Percentiles rank a stretch among this genome's conserved stretches.
phyloP scores from a whole-genome alignment of 2,888 invertebrate species.

The Neoitamus cyanurus region DNA sequence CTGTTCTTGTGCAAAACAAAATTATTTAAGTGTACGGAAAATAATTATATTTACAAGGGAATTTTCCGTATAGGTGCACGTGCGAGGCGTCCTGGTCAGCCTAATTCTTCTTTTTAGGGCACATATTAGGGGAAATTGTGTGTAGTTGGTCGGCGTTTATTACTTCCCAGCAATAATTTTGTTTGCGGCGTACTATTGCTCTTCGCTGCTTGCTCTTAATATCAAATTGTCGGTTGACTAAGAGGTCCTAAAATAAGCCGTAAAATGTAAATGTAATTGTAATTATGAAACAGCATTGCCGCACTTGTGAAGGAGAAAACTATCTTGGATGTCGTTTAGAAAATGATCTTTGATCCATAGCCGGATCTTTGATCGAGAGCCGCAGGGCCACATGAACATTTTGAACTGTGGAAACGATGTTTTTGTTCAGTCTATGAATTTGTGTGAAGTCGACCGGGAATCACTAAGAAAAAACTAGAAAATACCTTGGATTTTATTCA shows the following conservation, averaged over 20 bases:
- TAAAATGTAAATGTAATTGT: background rate
- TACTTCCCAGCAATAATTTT: background rate
- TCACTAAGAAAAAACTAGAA: no score
- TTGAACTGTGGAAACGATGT: no score
- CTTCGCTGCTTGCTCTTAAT: background rate
- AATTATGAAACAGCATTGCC: background rate
- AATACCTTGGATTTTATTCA: no score
- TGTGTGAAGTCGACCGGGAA: no score
- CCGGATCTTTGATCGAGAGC: no score
- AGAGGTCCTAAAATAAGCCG: background rate
- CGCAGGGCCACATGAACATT: no score
- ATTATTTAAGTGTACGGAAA: constrained; percentile 15
- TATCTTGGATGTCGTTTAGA: background rate
- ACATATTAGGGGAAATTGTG: background rate
- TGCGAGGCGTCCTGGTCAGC: background rate
- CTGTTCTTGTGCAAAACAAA: background rate
- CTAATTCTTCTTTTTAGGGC: background rate
- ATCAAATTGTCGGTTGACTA: background rate
- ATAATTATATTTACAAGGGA: background rate
- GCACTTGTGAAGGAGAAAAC: no score
- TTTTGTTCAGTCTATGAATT: no score
- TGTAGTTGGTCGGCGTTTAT: background rate
- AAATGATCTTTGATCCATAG: background rate
- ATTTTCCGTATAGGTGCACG: background rate
- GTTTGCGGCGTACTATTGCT: background rate